A percentile compares a stretch with the other conserved stretches of the same genome.
Conservation (phyloP, 2,888 invertebrate species). For the Gonocerus acuteangulatus region DNA sequence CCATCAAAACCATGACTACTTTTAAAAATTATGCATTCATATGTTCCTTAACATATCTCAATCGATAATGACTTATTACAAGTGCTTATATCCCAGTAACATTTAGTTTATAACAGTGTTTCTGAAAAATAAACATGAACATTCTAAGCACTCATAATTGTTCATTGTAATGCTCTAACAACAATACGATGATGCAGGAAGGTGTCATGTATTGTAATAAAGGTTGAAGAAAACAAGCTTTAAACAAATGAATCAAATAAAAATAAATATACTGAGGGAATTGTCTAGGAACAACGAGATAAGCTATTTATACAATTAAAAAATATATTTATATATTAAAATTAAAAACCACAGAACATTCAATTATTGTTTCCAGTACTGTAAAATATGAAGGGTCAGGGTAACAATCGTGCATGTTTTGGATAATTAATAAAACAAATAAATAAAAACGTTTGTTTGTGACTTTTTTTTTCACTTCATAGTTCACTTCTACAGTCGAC, state of each 20-base stretch:
- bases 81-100: constrained; percentile 16
- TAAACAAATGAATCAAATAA: not conserved
- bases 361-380: constrained; percentile 1
- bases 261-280: not conserved
- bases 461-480: not conserved
- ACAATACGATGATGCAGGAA: constrained; percentile 14
- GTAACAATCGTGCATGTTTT: constrained; percentile 17
- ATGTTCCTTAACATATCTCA: constrained; percentile 10
- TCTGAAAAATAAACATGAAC: not conserved
- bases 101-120: not conserved
- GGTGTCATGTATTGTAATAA: not conserved
- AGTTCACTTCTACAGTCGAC: constrained; percentile 6
- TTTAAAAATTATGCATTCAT: constrained; percentile 17
- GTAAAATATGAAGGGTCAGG: not conserved
- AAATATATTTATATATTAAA: not conserved
- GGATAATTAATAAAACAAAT: not conserved
- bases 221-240: not conserved
- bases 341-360: not conserved
- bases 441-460: not conserved
- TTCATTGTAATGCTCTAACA: constrained; percentile 16
- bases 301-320: not conserved
- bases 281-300: constrained; percentile 2
- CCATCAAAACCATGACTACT: constrained; percentile 2
- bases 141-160: constrained; percentile 12
- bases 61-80: not conserved